A percentile compares a stretch with the other conserved stretches of the same genome.
Evolutionary conservation across 2,888 invertebrate species (phyloP).

Genomic region (Phaonia tiefii): DNA sequence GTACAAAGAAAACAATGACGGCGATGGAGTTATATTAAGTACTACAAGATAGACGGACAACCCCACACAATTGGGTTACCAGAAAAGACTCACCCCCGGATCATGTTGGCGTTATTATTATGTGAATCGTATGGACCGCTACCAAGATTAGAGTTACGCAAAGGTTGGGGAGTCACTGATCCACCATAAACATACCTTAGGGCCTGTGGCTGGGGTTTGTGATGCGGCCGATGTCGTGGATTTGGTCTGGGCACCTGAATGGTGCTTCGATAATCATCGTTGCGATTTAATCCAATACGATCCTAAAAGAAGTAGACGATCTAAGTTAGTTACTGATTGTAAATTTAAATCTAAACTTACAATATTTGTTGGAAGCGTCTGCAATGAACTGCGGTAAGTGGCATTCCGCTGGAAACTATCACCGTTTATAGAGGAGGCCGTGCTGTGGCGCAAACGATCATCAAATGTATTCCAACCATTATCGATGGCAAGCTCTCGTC

Average conservation of each 20-base stretch:
- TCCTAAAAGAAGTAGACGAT: conserved; percentile 58
- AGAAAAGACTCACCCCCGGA: conserved; percentile 56
- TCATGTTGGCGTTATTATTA: conserved; percentile 43
- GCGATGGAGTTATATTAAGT: not conserved
- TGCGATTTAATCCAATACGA: conserved; percentile 72
- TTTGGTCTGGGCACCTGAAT: conserved; percentile 73
- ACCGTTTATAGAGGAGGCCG: conserved; percentile 67
- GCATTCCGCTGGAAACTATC: conserved; percentile 73
- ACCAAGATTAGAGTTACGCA: conserved; percentile 79
- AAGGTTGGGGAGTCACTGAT: conserved; percentile 83
- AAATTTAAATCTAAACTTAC: too few relatives aligned
- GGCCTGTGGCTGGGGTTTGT: conserved; percentile 49
- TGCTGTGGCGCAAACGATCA: conserved; percentile 72
- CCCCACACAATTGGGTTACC: not conserved
- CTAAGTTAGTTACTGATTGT: too few relatives aligned
- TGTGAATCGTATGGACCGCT: conserved; percentile 62
- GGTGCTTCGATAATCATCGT: conserved; percentile 77
- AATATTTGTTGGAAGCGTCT: conserved; percentile 74
- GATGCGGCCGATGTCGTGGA: conserved; percentile 50
- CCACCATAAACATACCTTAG: conserved; percentile 83
- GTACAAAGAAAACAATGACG: conserved; percentile 1
- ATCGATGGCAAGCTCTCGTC: conserved; percentile 70
- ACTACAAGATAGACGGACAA: not conserved
- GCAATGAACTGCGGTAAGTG: conserved; percentile 76
- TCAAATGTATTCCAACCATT: conserved; percentile 72